Conservation (phyloP, 2,888 invertebrate species). For the Nomada hirtipes region DNA sequence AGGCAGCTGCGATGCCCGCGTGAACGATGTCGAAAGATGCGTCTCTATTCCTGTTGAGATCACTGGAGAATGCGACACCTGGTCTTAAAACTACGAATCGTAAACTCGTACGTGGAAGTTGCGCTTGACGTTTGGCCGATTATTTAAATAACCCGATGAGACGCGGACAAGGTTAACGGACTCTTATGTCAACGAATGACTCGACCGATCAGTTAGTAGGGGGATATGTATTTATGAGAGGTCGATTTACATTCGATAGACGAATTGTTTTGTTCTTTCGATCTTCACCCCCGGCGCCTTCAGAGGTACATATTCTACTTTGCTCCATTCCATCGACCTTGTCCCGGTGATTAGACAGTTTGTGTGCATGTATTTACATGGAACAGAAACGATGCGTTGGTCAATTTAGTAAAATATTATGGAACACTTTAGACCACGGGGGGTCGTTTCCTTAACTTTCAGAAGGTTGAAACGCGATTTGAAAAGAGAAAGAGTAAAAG, state of each 20-base stretch:
- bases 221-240: constrained; percentile 13
- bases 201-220: constrained; percentile 13
- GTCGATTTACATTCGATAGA: constrained; percentile 10
- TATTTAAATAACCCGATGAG: constrained; percentile 47
- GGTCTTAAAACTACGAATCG: constrained; percentile 24
- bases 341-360: not conserved
- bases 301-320: not conserved
- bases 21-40: constrained; percentile 54
- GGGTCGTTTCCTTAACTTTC: not conserved
- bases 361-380: no score
- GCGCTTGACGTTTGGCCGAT: constrained; percentile 25
- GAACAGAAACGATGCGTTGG: not conserved
- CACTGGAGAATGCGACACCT: constrained; percentile 50
- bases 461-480: not conserved
- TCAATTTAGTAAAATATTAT: no score
- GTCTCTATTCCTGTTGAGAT: constrained; percentile 52
- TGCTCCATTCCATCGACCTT: not conserved
- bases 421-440: no score
- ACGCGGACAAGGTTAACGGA: constrained; percentile 47
- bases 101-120: constrained; percentile 31
- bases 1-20: constrained; percentile 46
- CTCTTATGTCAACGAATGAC: constrained; percentile 43
- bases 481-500: not conserved
- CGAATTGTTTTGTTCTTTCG: constrained; percentile 9
- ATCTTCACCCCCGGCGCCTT: not conserved